Evolutionary conservation across 2,113 vertebrate genomes (phyloP).

Genomic region (Rhizomys pruinosus): DNA sequence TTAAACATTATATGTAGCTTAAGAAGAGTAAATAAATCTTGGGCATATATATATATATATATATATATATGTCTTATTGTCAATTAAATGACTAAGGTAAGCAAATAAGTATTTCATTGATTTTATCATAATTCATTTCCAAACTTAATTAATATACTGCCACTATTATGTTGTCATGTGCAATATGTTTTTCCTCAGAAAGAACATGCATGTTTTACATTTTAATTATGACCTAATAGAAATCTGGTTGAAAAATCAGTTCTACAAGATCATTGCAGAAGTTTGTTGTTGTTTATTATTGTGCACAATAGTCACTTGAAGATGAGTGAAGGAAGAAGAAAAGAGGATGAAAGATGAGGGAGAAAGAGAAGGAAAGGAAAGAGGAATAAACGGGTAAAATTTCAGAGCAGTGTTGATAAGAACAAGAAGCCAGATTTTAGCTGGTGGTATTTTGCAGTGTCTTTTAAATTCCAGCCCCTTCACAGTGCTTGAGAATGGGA

Average conservation of each 20-base stretch:
- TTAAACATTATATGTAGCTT: neutral
- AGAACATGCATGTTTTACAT: neutral
- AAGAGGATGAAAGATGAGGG: neutral
- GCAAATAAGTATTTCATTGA: neutral
- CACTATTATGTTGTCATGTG: neutral
- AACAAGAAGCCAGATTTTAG: fast-evolving
- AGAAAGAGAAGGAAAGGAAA: neutral
- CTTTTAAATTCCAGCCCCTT: neutral
- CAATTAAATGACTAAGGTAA: neutral
- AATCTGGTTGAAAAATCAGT: neutral
- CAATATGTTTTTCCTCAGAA: neutral
- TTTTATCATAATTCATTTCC: neutral
- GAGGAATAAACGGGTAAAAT: neutral
- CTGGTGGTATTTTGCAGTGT: neutral
- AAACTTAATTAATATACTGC: neutral
- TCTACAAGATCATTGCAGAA: neutral
- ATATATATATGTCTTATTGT: neutral
- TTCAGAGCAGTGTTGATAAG: neutral
- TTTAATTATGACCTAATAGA: neutral
- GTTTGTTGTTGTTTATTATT: neutral
- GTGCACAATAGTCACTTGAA: neutral
- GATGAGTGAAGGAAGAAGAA: neutral
- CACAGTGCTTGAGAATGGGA: neutral
- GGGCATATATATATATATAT: neutral
- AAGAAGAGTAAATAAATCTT: neutral